Percentiles rank a stretch among this genome's conserved stretches.
phyloP scores from a whole-genome alignment of 2,888 invertebrate species.

The Chaetogeoica ovagalla region DNA sequence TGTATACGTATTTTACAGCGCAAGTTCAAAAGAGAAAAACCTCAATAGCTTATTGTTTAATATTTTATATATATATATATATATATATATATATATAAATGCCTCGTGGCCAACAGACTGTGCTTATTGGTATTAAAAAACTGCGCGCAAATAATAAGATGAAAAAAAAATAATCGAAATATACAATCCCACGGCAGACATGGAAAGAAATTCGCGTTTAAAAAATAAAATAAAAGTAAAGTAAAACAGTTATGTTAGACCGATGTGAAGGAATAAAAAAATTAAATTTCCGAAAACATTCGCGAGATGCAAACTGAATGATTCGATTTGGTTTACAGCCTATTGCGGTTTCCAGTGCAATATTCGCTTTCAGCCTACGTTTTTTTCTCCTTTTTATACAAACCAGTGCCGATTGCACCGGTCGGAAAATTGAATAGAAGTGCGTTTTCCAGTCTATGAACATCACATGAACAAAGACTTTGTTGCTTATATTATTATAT shows the following conservation, averaged over 20 bases:
- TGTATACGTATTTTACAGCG: constrained; percentile 3
- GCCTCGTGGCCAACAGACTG: constrained; percentile 53
- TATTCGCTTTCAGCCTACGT: neutral
- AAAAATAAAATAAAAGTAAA: constrained; percentile 18
- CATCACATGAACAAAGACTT: constrained; percentile 41
- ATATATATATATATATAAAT: constrained; percentile 41
- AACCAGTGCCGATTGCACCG: constrained; percentile 36
- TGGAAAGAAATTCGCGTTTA: constrained; percentile 29
- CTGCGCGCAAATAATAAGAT: constrained; percentile 31
- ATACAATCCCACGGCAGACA: constrained; percentile 30
- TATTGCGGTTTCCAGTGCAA: constrained; percentile 48
- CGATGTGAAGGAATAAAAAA: constrained; percentile 19
- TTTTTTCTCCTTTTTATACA: neutral
- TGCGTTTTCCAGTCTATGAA: constrained; percentile 51
- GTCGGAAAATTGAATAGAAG: constrained; percentile 40
- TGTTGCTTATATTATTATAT: constrained; percentile 29
- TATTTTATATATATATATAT: constrained; percentile 10
- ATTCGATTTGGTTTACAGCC: constrained; percentile 45
- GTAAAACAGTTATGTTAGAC: constrained; percentile 30
- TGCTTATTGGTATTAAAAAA: constrained; percentile 53
- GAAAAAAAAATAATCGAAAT: constrained; percentile 41
- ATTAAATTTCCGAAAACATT: constrained; percentile 47
- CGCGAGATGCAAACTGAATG: constrained; percentile 44
- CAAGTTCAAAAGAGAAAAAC: constrained; percentile 47
- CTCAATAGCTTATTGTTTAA: constrained; percentile 46